Percentiles rank a stretch among this genome's conserved stretches.
Evolutionary conservation across 2,888 invertebrate genomes (phyloP).

Genomic region (Lasioglossum villosulum): DNA sequence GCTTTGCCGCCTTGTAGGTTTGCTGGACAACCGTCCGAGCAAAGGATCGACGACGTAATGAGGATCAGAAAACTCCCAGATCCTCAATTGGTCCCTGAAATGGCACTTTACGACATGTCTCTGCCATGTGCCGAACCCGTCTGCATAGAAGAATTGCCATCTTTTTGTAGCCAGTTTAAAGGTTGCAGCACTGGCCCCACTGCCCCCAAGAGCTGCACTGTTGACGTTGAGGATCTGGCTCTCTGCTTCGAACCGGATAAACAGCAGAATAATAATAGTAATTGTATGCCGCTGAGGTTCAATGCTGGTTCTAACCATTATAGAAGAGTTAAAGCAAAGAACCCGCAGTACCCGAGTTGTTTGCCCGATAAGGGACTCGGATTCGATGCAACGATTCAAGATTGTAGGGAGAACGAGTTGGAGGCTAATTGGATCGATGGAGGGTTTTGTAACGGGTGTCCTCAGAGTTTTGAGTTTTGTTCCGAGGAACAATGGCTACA

Average conservation of each 20-base stretch:
- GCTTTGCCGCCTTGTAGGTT: conserved; percentile 29
- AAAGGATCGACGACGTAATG: neutral
- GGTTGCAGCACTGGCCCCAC: conserved; percentile 15
- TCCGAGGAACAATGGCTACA: conserved; percentile 80
- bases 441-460: conserved; percentile 24
- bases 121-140: neutral
- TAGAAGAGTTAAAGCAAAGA: conserved; percentile 51
- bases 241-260: conserved; percentile 70
- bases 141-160: neutral
- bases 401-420: neutral
- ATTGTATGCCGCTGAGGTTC: conserved; percentile 1
- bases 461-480: conserved; percentile 71
- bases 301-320: conserved; percentile 10
- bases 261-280: neutral
- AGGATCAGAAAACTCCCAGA: neutral
- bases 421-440: conserved; percentile 29
- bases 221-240: conserved; percentile 80
- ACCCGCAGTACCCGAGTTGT: neutral
- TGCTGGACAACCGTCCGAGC: neutral
- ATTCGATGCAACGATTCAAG: neutral
- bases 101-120: neutral
- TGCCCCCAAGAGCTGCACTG: conserved; percentile 59
- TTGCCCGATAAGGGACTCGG: neutral
- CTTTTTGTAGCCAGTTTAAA: conserved; percentile 7
- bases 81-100: neutral